These are phyloP conservation scores for Drosophila bifasciata DNA, from an alignment of 1,140 invertebrate genomes.

Conservation along the genomic window DNA sequence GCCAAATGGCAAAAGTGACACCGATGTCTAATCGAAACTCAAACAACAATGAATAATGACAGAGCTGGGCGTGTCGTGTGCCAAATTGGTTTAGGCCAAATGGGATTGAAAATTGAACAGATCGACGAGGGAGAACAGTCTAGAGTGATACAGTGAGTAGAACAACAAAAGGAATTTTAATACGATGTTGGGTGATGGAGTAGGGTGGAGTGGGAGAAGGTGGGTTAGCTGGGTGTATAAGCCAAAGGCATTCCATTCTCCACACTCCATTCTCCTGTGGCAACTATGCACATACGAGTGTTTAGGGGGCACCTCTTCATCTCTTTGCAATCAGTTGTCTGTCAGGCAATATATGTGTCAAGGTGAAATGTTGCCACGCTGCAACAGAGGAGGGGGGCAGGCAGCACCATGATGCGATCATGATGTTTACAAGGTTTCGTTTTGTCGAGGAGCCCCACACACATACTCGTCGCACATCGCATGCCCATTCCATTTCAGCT, in stretches of 20 bases:
- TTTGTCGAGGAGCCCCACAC: constrained; percentile 23
- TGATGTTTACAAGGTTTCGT: constrained; percentile 53
- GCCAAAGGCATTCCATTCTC: no score
- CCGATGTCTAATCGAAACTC: constrained; percentile 53
- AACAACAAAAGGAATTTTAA: neutral
- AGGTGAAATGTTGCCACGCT: constrained; percentile 64
- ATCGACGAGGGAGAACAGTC: constrained; percentile 4
- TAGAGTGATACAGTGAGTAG: neutral
- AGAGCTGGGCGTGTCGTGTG: constrained; percentile 55
- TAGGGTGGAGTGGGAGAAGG: no score
- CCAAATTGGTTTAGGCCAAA: constrained; percentile 55
- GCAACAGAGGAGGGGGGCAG: neutral
- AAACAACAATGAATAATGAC: constrained; percentile 64
- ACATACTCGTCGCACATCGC: constrained; percentile 12
- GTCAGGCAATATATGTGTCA: constrained; percentile 74
- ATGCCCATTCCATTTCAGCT: constrained; percentile 32
- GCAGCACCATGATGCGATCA: constrained; percentile 18
- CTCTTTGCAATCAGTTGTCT: constrained; percentile 60
- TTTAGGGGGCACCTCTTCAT: constrained; percentile 7
- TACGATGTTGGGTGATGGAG: constrained; percentile 2
- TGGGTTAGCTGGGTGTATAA: no score
- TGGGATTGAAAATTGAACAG: constrained; percentile 33
- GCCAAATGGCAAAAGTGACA: constrained; percentile 51
- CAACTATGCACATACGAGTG: neutral
- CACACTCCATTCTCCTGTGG: no score